Conservation (phyloP, 2,797 vertebrate species). For the Myotis daubentonii region DNA sequence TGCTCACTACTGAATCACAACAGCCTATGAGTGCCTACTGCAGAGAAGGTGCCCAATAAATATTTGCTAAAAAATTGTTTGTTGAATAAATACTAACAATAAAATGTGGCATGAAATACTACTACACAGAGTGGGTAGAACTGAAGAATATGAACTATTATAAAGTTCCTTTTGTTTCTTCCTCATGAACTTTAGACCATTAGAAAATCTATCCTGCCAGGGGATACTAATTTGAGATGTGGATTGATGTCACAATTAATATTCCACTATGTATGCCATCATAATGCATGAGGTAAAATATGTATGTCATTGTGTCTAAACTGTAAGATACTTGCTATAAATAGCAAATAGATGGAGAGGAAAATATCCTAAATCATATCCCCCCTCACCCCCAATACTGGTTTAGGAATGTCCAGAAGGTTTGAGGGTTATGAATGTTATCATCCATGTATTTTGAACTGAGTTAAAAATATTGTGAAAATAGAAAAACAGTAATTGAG, state of each 20-base stretch:
- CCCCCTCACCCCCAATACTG: not conserved
- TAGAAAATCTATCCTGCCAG: not conserved
- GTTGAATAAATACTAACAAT: not conserved
- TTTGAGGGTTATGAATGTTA: not conserved
- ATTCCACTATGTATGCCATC: not conserved
- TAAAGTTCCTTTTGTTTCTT: not conserved
- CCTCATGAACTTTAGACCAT: not conserved
- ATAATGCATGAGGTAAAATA: constrained; percentile 7
- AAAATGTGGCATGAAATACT: not conserved
- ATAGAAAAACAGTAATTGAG: not conserved
- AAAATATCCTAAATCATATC: not conserved
- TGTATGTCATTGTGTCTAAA: not conserved
- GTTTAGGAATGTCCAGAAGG: not conserved
- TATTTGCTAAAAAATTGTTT: not conserved
- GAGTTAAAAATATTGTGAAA: constrained; percentile 6
- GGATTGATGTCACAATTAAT: constrained; percentile 39
- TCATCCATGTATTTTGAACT: constrained; percentile 11
- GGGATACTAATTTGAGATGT: not conserved
- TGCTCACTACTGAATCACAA: not conserved
- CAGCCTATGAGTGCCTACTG: not conserved
- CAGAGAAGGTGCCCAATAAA: not conserved
- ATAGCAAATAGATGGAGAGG: not conserved
- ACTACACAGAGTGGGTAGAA: not conserved
- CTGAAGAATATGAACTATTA: not conserved
- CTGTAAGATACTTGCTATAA: not conserved